phyloP scores from a whole-genome alignment of 64 coral and sea anemone genomes.

The Stichodactyla mertensii region DNA sequence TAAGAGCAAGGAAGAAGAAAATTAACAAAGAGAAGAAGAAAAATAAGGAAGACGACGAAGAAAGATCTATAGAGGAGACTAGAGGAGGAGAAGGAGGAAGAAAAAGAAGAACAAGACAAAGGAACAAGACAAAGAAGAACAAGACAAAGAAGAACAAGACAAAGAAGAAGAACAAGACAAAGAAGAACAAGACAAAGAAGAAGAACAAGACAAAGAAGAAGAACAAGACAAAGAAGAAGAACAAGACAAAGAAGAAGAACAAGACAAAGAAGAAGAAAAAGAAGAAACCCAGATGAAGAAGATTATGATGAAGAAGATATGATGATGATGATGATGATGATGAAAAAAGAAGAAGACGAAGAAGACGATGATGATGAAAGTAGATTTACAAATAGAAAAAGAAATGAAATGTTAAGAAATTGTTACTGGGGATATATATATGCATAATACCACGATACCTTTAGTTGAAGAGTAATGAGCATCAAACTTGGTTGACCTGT shows the following conservation, averaged over 20 bases:
- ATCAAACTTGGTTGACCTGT: constrained; percentile 36
- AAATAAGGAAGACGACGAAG: not conserved
- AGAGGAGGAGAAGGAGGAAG: not conserved
- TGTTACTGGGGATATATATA: too few relatives aligned
- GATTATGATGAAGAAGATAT: not conserved
- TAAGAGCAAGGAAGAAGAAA: too few relatives aligned
- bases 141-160: not conserved
- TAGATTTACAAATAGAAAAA: not conserved
- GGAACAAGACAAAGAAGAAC: not conserved
- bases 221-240: not conserved
- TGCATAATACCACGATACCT: not conserved
- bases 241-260: not conserved
- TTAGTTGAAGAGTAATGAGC: constrained; percentile 26
- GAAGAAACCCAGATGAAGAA: not conserved
- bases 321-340: not conserved
- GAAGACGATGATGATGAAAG: not conserved
- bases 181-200: not conserved
- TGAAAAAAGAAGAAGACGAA: not conserved
- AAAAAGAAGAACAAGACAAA: not conserved
- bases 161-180: not conserved
- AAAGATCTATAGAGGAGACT: not conserved
- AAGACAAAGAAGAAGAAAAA: not conserved
- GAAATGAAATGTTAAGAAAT: not conserved
- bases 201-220: not conserved
- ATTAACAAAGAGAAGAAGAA: too few relatives aligned